Base-by-base conservation (phyloP, 2,888 invertebrate species). In the Hartigia nigra region DNA sequence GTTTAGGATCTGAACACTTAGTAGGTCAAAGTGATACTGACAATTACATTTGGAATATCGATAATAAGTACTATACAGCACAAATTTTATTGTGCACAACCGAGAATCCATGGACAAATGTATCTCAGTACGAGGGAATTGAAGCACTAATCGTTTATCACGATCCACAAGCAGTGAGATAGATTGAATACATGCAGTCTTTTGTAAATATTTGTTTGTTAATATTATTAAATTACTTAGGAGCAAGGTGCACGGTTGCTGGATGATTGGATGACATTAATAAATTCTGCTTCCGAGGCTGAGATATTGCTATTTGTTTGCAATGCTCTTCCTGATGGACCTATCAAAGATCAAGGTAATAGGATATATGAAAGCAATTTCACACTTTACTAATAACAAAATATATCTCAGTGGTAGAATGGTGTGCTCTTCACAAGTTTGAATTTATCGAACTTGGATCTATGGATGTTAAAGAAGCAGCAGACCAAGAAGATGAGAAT, bases 61-160 rank as follows among this genome's bases (percentile, higher is more conserved):
- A 95, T 82, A 96, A 95, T 70, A 96, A 96, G 90, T 96, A 96
- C 91, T 96, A 96, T 87, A 93, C 93, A 74, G 93, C 95, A 14
- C 92, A 94, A 87, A 93, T 95, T 55, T 91, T 93, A 82, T 86
- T 96, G 32, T 93, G 94, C 85, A 91, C 93, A 0, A 90, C 94
- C 76, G 90, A 92, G 85, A 87, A 91, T 84, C 91, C 93, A 77
- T 91, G 93, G 34, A 91, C 92, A 80, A 90, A 93, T 82, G 90
- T 92, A 70, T 91, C 93, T 84, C 91, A 92, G 14, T 88, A 92
- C 72, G 55, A 55, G 55, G 88, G 90, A 77, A 93, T 95, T 9
- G 94, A 95, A 89, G 95, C 95, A 32, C 87, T 95, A 74, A 92
- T 96, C 81, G 90, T 95, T 75, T 93, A 94, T 86, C 94, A 95